Base-by-base conservation (phyloP, 1,140 invertebrate species). In the Drosophila kohkoa region DNA sequence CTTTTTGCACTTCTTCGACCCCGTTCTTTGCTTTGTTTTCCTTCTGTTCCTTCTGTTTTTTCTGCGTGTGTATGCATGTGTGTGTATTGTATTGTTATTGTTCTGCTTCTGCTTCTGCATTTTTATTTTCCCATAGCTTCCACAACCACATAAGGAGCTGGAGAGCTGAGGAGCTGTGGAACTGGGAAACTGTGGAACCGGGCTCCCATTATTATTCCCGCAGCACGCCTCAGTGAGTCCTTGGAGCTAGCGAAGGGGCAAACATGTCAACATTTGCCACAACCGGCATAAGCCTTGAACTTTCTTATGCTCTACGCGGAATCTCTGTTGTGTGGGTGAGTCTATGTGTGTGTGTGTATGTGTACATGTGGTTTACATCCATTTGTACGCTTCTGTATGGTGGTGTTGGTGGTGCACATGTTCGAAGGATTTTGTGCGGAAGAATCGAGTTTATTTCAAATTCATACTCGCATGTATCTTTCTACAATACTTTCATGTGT, bases 211-310 rank as follows among this genome's bases (percentile, higher is more conserved):
- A 79, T 77, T 79, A 79, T 79, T 77, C 77, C 74, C 70, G 68
- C 77, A 74, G 77, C 74, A 77, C 52, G 75, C 69, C 54, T 79
- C 51, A 46, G 16, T 25, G 66, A 75, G 73, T 80, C 78, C 78
- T 78, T 75, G 75, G 55, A 55, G 41, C 35, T 28, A 62, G 64
- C 70, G 54, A 77, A 66, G 75, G 63, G 60, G 45, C 57, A 65
- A 80, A 74, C 75, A 75, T 79, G 76, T 81, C 76, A 81, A 68
- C 75, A 78, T 81, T 65, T 75, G 62, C 75, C 78, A 75, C 73
- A 80, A 70, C 55, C 64, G 62, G 75, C 69, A 66, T 69, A 68
- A 69, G 77, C 63, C 75, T 69, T 74, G 75, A 74, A 77, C 64
- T 69, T 77, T 77, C 75, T 79, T 74, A 75, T 60, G 13, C 43